Conservation (phyloP, 2,888 invertebrate genomes). For the Autographa pulchrina region DNA sequence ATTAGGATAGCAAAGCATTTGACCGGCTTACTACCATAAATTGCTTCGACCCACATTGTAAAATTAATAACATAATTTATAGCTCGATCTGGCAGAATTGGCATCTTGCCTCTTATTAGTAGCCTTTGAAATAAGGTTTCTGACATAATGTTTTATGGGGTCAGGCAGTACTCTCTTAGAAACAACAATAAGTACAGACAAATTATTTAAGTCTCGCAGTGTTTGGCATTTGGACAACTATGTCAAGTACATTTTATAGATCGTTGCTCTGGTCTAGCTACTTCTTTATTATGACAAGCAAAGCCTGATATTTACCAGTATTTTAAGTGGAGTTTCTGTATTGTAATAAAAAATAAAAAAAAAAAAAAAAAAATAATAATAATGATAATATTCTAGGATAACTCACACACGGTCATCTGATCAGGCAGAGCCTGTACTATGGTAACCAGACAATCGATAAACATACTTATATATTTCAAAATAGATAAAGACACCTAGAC, state of each 20-base stretch:
- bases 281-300: too few relatives aligned
- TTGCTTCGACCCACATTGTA: slow-evolving; percentile 4
- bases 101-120: slow-evolving; percentile 1
- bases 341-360: too few relatives aligned
- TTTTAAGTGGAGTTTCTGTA: too few relatives aligned
- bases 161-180: not conserved
- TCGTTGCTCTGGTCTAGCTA: not conserved
- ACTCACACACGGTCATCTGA: too few relatives aligned
- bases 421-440: too few relatives aligned
- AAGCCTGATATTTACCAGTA: too few relatives aligned
- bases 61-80: slow-evolving; percentile 2
- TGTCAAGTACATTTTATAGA: slow-evolving; percentile 4
- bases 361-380: too few relatives aligned
- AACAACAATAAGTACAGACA: slow-evolving; percentile 1
- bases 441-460: too few relatives aligned
- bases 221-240: slow-evolving; percentile 2
- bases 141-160: not conserved
- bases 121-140: not conserved
- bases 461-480: too few relatives aligned
- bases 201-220: not conserved
- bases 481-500: too few relatives aligned
- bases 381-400: too few relatives aligned
- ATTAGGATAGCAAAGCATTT: not conserved
- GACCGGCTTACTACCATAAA: not conserved
- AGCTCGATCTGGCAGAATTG: not conserved